phyloP scores from a whole-genome alignment of 2,113 vertebrate genomes.

The Triplophysa tibetana region DNA sequence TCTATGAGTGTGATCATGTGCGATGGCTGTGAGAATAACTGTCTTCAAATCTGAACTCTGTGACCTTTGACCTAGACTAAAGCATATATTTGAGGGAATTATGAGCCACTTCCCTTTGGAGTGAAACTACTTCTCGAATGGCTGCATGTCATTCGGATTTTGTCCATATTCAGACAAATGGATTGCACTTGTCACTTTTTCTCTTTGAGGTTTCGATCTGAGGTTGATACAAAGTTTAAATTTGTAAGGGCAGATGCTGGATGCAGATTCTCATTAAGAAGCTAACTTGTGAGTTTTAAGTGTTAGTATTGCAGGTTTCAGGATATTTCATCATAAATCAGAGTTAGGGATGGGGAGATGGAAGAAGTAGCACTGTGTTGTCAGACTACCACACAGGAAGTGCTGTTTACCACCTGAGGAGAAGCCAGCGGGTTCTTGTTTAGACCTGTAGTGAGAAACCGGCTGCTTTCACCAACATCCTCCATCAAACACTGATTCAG shows the following conservation, averaged over 20 bases:
- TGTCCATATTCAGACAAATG: not conserved
- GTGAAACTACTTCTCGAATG: not conserved
- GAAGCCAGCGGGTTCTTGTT: conserved; percentile 14
- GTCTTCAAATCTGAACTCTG: not conserved
- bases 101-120: not conserved
- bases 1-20: not conserved
- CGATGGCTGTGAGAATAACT: not conserved
- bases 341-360: not conserved
- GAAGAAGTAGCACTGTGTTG: not conserved
- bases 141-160: not conserved
- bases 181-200: not conserved
- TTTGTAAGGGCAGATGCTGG: not conserved
- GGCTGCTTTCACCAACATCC: not conserved
- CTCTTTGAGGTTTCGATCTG: not conserved
- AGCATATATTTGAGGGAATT: not conserved
- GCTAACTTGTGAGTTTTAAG: not conserved
- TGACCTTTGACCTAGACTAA: conserved; percentile 13
- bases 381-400: conserved; percentile 3
- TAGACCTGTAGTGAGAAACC: conserved; percentile 9
- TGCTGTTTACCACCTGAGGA: conserved; percentile 21
- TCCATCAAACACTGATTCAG: conserved; percentile 21
- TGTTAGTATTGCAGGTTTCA: conserved; percentile 17
- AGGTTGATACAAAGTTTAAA: not conserved
- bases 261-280: no score
- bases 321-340: conserved; percentile 33